A percentile compares a stretch with the other conserved stretches of the same genome.
Conservation (phyloP, 2,797 vertebrate species). For the Eremophila alpestris region DNA sequence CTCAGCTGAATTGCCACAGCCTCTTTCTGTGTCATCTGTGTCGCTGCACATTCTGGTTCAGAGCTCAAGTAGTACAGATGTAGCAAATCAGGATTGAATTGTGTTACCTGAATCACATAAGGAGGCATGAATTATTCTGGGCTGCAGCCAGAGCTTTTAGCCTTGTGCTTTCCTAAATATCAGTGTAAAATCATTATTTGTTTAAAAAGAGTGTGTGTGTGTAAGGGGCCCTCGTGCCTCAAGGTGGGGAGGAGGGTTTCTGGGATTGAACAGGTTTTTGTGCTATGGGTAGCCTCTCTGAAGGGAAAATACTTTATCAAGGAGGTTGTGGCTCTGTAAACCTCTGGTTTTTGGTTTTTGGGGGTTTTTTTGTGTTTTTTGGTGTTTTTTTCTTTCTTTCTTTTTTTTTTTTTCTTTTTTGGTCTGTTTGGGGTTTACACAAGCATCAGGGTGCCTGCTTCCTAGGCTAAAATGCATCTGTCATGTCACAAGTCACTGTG, state of each 20-base stretch:
- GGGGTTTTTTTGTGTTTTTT: no score
- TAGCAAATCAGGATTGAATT: neutral
- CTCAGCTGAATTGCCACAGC: conserved; percentile 3
- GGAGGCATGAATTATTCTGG: neutral
- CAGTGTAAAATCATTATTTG: neutral
- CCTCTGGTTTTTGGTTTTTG: no score
- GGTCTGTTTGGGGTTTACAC: neutral
- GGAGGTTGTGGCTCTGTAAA: neutral
- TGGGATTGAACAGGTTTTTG: neutral
- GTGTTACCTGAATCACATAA: neutral
- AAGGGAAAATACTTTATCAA: neutral
- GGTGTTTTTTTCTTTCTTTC: no score
- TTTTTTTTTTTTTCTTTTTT: no score
- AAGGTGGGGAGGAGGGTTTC: neutral
- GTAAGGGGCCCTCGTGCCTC: neutral
- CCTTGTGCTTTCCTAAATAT: neutral
- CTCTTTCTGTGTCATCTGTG: neutral
- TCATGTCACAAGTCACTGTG: neutral
- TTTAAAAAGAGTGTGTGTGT: neutral
- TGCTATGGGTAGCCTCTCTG: neutral
- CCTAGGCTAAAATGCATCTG: neutral
- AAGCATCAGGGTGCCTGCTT: neutral
- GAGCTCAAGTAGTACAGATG: neutral
- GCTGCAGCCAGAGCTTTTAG: neutral
- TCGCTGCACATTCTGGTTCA: neutral